These are phyloP conservation scores for Lochmaea crataegi DNA, from an alignment of 2,888 invertebrate species.

Conservation along the genomic window DNA sequence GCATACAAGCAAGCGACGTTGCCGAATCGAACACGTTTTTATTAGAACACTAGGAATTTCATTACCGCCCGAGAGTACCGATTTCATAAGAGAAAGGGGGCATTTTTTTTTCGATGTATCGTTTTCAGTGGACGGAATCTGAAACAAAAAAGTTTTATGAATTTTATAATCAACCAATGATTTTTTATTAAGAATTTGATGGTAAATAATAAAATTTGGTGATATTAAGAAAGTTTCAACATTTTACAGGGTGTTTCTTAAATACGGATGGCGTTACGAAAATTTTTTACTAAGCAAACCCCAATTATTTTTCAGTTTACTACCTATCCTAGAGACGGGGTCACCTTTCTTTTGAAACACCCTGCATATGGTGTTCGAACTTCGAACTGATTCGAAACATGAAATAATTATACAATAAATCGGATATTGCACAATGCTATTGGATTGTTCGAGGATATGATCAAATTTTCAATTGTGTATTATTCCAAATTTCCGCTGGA, in stretches of 20 bases:
- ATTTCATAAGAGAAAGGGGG: not conserved
- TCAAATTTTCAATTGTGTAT: conserved; percentile 9
- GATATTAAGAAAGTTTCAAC: not conserved
- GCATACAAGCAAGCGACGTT: conserved; percentile 43
- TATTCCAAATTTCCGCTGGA: conserved; percentile 1
- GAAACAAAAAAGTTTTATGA: not conserved
- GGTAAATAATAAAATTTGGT: not conserved
- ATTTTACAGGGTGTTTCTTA: no score
- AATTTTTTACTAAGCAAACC: no score
- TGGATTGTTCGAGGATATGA: conserved; percentile 8
- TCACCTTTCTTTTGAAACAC: no score
- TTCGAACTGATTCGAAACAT: not conserved
- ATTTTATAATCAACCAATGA: not conserved
- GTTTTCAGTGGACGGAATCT: not conserved
- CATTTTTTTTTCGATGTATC: not conserved
- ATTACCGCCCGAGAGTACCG: no score
- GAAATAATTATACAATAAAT: not conserved
- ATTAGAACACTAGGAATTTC: no score
- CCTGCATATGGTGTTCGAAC: not conserved
- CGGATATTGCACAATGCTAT: conserved; percentile 4
- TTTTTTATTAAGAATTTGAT: no score
- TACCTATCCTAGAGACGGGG: no score
- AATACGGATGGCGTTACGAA: no score
- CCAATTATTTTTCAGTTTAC: no score
- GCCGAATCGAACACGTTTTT: conserved; percentile 7